Evolutionary conservation across 2,888 invertebrate genomes (phyloP).

Genomic region (Tetranychus piercei): DNA sequence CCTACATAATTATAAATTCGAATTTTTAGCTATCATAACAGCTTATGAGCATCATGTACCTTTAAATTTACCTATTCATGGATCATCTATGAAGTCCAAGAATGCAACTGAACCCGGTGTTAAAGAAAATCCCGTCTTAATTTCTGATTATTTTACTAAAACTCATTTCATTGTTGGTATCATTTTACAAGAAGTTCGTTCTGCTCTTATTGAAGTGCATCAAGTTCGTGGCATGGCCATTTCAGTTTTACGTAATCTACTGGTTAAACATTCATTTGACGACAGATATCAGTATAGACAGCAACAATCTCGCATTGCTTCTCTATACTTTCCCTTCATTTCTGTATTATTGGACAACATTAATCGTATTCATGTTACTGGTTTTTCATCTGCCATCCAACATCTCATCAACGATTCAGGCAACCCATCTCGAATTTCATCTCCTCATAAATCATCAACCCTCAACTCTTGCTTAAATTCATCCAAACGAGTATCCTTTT

Average conservation of each 20-base stretch:
- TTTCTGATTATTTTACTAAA: slow-evolving; percentile 63
- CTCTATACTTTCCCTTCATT: slow-evolving; percentile 77
- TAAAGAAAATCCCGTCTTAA: slow-evolving; percentile 26
- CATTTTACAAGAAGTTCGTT: slow-evolving; percentile 66
- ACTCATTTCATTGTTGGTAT: slow-evolving; percentile 78
- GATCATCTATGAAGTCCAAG: neutral
- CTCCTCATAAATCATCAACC: neutral
- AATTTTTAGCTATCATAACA: slow-evolving; percentile 71
- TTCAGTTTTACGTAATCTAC: slow-evolving; percentile 55
- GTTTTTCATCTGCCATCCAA: slow-evolving; percentile 9
- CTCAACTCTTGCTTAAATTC: slow-evolving; percentile 1
- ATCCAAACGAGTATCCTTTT: slow-evolving; percentile 9
- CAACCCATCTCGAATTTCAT: neutral
- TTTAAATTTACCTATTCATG: slow-evolving; percentile 46
- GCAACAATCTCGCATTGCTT: slow-evolving; percentile 47
- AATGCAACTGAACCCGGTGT: neutral
- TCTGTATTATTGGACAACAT: slow-evolving; percentile 70
- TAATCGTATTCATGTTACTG: slow-evolving; percentile 43
- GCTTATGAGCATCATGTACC: slow-evolving; percentile 85
- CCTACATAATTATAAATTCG: slow-evolving; percentile 74
- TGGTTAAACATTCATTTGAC: slow-evolving; percentile 86
- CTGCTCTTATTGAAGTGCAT: slow-evolving; percentile 63
- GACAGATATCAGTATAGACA: slow-evolving; percentile 47
- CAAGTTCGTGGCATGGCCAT: slow-evolving; percentile 64
- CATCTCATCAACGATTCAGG: neutral